These are phyloP conservation scores for Lontra canadensis DNA, from an alignment of 2,113 vertebrate genomes.

Conservation along the genomic window DNA sequence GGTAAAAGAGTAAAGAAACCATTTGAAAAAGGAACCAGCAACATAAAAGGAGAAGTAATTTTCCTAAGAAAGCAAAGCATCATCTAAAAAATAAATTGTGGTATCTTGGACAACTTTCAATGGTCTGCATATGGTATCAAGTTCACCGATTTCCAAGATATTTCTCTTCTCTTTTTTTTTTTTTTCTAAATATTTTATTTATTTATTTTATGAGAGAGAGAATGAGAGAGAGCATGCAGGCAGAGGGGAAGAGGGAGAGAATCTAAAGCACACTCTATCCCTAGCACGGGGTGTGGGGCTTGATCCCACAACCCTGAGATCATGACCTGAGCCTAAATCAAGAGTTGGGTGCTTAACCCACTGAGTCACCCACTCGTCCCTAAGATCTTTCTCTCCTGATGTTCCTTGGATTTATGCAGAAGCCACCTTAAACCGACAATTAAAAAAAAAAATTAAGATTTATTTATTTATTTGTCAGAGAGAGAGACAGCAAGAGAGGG, in stretches of 20 bases:
- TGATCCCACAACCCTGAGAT: neutral
- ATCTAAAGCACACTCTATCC: neutral
- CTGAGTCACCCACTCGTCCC: neutral
- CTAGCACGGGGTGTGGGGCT: neutral
- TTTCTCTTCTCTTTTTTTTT: neutral
- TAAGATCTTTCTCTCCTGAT: neutral
- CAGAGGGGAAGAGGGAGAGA: neutral
- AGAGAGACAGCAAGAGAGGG: too few species aligned
- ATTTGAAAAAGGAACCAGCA: constrained; percentile 44
- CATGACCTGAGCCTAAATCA: neutral
- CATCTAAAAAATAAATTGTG: neutral
- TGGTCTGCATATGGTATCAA: neutral
- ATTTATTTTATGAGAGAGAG: neutral
- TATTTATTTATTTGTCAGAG: too few species aligned
- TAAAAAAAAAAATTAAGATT: too few species aligned
- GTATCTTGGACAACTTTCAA: neutral
- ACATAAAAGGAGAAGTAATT: constrained; percentile 12
- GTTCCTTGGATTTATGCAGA: neutral
- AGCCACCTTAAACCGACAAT: neutral
- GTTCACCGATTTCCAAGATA: constrained; percentile 3
- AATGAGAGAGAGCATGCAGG: neutral
- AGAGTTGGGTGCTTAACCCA: neutral
- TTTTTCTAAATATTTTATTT: neutral
- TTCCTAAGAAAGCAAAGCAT: constrained; percentile 7
- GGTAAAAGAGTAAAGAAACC: neutral